Evolutionary conservation across 2,113 vertebrate species (phyloP).

Genomic region (Halcyon senegalensis): DNA sequence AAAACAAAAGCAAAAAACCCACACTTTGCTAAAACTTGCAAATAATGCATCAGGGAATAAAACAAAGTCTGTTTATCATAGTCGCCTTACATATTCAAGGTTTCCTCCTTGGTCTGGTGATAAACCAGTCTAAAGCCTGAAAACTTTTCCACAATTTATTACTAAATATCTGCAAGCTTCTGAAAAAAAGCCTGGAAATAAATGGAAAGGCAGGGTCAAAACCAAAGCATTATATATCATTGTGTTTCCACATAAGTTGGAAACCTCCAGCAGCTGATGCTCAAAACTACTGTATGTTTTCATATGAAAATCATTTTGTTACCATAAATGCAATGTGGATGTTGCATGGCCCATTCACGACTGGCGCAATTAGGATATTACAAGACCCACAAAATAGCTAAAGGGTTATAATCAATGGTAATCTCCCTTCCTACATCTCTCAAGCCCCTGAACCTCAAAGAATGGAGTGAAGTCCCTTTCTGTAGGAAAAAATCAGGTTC

Average conservation of each 20-base stretch:
- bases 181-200: background rate
- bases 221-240: background rate
- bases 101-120: background rate
- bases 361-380: background rate
- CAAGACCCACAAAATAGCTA: rapidly evolving
- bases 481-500: background rate
- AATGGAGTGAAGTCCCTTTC: background rate
- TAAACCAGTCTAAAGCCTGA: background rate
- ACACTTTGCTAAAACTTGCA: background rate
- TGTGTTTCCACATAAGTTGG: background rate
- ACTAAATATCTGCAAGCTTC: background rate
- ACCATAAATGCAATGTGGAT: background rate
- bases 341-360: background rate
- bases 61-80: background rate
- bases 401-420: background rate
- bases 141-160: background rate
- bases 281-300: background rate
- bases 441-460: background rate
- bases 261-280: background rate
- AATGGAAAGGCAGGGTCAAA: background rate
- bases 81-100: background rate
- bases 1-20: background rate
- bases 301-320: background rate
- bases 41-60: background rate
- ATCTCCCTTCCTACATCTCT: background rate